phyloP scores from a whole-genome alignment of 2,797 vertebrate species.

The Botia almorhae region DNA sequence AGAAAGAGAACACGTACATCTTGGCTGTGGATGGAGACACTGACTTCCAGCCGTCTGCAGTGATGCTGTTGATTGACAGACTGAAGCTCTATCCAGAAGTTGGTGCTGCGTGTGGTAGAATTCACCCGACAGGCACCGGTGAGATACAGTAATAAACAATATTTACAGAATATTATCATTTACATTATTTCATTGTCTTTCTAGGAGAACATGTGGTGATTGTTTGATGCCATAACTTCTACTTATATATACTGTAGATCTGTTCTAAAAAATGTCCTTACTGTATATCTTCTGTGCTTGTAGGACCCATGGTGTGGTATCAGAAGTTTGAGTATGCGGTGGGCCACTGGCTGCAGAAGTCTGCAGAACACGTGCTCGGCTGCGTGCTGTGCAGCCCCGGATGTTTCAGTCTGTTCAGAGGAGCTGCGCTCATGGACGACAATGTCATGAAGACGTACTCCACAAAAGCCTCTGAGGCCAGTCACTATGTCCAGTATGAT shows the following conservation, averaged over 20 bases:
- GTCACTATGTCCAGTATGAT: constrained; percentile 77
- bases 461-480: constrained; percentile 68
- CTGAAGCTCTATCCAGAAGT: constrained; percentile 74
- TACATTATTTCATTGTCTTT: too few species aligned
- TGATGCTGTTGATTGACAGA: constrained; percentile 76
- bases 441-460: constrained; percentile 80
- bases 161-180: neutral
- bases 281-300: neutral
- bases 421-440: constrained; percentile 76
- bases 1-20: constrained; percentile 71
- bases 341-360: constrained; percentile 81
- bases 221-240: too few species aligned
- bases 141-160: neutral
- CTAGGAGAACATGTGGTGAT: too few species aligned
- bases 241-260: too few species aligned
- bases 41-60: constrained; percentile 75
- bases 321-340: constrained; percentile 82
- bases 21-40: constrained; percentile 79
- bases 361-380: constrained; percentile 76
- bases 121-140: constrained; percentile 81
- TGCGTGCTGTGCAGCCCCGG: constrained; percentile 79
- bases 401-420: constrained; percentile 80
- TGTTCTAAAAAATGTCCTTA: too few species aligned
- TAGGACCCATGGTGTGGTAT: constrained; percentile 81
- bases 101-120: constrained; percentile 77